Evolutionary conservation across 2,113 vertebrate species (phyloP).

Genomic region (Azemiops feae): DNA sequence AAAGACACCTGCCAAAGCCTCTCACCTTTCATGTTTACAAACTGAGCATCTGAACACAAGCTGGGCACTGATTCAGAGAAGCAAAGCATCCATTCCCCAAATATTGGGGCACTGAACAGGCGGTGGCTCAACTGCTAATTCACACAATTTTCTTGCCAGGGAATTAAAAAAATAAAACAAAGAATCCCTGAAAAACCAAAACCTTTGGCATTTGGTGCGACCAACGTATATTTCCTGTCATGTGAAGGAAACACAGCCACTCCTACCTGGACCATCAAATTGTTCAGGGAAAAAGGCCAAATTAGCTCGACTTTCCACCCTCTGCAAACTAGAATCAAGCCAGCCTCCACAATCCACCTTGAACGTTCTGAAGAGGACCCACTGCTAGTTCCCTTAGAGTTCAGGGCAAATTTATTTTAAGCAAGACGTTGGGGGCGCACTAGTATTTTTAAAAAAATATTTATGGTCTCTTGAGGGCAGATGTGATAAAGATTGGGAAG

Average conservation of each 20-base stretch:
- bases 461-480: background rate
- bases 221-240: background rate
- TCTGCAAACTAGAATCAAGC: conserved; percentile 28
- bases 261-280: background rate
- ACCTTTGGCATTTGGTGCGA: background rate
- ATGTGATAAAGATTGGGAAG: background rate
- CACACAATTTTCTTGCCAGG: background rate
- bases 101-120: background rate
- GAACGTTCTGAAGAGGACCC: background rate
- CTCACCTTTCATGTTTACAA: conserved; percentile 68
- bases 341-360: background rate
- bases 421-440: background rate
- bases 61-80: conserved; percentile 32
- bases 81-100: conserved; percentile 1
- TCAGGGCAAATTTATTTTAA: background rate
- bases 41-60: conserved; percentile 70
- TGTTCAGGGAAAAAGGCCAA: background rate
- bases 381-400: background rate
- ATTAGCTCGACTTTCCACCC: background rate
- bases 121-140: background rate
- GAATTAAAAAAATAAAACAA: background rate
- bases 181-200: background rate
- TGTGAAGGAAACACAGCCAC: background rate
- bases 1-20: background rate
- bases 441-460: background rate